Percentiles rank a stretch among this genome's conserved stretches.
These are phyloP conservation scores for Pitta sordida DNA, from an alignment of 2,113 vertebrate species.

Conservation along the genomic window DNA sequence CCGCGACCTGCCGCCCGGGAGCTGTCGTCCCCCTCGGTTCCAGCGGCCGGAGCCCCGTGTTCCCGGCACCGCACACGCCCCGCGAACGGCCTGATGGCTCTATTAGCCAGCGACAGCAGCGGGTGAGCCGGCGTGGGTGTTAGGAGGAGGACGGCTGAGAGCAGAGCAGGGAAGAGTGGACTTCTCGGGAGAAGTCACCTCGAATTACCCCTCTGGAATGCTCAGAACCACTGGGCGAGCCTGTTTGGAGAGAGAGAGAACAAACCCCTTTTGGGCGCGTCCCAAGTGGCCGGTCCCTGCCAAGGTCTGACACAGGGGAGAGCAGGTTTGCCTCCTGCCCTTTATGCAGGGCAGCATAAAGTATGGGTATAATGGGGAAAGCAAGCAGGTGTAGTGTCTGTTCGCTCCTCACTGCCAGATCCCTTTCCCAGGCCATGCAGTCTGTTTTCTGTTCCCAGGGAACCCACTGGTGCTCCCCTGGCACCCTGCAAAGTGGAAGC, in stretches of 20 bases:
- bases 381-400: not conserved
- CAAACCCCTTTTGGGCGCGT: not conserved
- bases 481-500: not conserved
- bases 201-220: not conserved
- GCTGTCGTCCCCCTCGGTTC: not conserved
- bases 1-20: not conserved
- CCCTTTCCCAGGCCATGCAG: not conserved
- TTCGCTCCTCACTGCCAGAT: not conserved
- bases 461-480: not conserved
- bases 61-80: not conserved
- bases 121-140: not conserved
- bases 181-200: not conserved
- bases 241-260: not conserved
- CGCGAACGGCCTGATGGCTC: not conserved
- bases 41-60: not conserved
- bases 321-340: not conserved
- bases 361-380: not conserved
- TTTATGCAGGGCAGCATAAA: not conserved
- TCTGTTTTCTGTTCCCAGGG: fast-evolving
- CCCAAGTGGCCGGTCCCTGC: not conserved
- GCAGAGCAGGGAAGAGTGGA: not conserved
- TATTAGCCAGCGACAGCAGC: not conserved
- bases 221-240: not conserved
- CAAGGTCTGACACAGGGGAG: not conserved
- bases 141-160: not conserved